Evolutionary conservation across 2,797 vertebrate species (phyloP).

Genomic region (Pseudochromis fuscus): DNA sequence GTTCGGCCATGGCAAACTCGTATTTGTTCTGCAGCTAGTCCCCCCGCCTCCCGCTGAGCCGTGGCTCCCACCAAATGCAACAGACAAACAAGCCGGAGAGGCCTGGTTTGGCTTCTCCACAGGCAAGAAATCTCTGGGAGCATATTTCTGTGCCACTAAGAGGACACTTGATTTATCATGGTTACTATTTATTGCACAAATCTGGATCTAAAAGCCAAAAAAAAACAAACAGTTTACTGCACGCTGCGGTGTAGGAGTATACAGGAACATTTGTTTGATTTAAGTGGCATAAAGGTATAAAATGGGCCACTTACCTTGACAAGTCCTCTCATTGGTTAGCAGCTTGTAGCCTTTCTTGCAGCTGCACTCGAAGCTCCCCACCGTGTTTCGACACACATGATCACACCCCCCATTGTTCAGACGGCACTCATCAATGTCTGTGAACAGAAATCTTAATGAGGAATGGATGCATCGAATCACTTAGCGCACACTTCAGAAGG

Average conservation of each 20-base stretch:
- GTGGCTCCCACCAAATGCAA: conserved; percentile 67
- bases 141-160: not conserved
- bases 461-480: conserved; percentile 15
- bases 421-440: conserved; percentile 97
- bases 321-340: conserved; percentile 96
- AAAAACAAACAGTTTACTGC: not conserved
- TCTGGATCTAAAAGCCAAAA: not conserved
- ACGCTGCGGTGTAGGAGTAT: not conserved
- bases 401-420: conserved; percentile 96
- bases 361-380: conserved; percentile 99
- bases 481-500: conserved; percentile 11
- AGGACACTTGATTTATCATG: conserved; percentile 4
- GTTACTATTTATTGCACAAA: conserved; percentile 9
- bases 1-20: conserved; percentile 61
- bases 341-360: conserved; percentile 99
- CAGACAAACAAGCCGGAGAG: conserved; percentile 62
- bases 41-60: conserved; percentile 68
- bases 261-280: conserved; percentile 2
- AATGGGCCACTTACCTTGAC: conserved; percentile 88
- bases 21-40: conserved; percentile 75
- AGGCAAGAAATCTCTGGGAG: conserved; percentile 3
- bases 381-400: conserved; percentile 97
- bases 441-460: conserved; percentile 31
- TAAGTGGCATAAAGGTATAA: not conserved
- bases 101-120: conserved; percentile 38